Base-by-base conservation (phyloP, 1,140 invertebrate species). In the Schlechtendalia chinensis region DNA sequence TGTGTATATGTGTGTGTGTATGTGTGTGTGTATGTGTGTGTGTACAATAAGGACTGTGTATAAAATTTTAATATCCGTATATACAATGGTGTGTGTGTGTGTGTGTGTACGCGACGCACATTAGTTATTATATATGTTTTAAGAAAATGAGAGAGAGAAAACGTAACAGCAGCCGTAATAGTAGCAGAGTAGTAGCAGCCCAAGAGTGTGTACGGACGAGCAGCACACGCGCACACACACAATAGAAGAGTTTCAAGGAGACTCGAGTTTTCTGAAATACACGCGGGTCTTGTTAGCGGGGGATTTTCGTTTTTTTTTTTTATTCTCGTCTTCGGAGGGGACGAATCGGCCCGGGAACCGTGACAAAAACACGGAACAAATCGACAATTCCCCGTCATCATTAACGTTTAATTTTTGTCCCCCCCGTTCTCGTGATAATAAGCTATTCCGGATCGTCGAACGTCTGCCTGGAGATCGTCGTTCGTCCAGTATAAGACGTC, bases 301-400 rank as follows among this genome's bases (percentile, higher is more conserved):
- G 29, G 22, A 27, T 27, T 47, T 61, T 77, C 8, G 8, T 39
- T 16, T 50, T 63, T 77, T 39, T n/a, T n/a, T n/a, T n/a, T n/a
- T n/a, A n/a, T n/a, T n/a, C n/a, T n/a, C n/a, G 1, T 59, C 24
- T 39, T 77, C 54, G 39, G 22, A 79, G 32, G 72, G 53, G 27
- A 72, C 22, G 27, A 56, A 56, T 39, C 74, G 12, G n/a, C 8
- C n/a, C 29, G 32, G 59, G 54, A 14, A 79, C 75, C 75, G 75
- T 79, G 75, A 79, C 75, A 79, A 63, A 79, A 79, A 50, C 58
- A 61, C 75, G 75, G 58, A 79, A 79, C 75, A 50, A 79, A 79
- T 79, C 22, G 58, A 79, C 75, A 39, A 79, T 79, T 79, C 24
- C n/a, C n/a, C 56, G 39, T 47, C 75, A 63, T 79, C 75, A 50